Percentiles rank a stretch among this genome's conserved stretches.
Conservation (phyloP, 2,888 invertebrate genomes). For the Bombylius major region DNA sequence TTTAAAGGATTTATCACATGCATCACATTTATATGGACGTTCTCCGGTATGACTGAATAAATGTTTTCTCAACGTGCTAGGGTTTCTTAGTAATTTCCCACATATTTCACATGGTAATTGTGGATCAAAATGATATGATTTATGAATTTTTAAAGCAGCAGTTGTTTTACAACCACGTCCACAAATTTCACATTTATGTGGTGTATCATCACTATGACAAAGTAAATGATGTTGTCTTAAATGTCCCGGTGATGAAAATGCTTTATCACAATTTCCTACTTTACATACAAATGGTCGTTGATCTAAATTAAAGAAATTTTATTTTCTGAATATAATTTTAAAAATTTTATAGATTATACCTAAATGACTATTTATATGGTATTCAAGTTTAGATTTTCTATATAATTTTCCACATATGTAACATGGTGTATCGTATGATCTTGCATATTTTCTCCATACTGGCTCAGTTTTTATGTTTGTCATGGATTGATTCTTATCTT, state of each 20-base stretch:
- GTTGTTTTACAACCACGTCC: neutral
- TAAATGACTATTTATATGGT: neutral
- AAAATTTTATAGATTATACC: neutral
- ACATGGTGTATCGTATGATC: neutral
- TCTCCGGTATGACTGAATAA: neutral
- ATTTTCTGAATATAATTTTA: neutral
- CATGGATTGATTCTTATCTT: no score
- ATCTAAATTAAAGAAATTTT: neutral
- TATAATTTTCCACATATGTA: neutral
- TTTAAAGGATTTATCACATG: neutral
- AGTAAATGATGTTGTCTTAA: neutral
- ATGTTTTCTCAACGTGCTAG: neutral
- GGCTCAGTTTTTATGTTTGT: no score
- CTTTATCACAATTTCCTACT: neutral
- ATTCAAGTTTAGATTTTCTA: neutral
- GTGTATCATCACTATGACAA: neutral
- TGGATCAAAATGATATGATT: slow-evolving; percentile 1
- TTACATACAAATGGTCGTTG: neutral
- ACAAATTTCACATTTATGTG: neutral
- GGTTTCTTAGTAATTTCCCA: neutral
- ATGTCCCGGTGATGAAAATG: neutral
- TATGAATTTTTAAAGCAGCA: neutral
- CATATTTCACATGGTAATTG: slow-evolving; percentile 1
- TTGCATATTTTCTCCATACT: no score
- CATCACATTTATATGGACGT: neutral